phyloP scores from a whole-genome alignment of 2,888 invertebrate species.

The Gastracanthus pulcherrimus region DNA sequence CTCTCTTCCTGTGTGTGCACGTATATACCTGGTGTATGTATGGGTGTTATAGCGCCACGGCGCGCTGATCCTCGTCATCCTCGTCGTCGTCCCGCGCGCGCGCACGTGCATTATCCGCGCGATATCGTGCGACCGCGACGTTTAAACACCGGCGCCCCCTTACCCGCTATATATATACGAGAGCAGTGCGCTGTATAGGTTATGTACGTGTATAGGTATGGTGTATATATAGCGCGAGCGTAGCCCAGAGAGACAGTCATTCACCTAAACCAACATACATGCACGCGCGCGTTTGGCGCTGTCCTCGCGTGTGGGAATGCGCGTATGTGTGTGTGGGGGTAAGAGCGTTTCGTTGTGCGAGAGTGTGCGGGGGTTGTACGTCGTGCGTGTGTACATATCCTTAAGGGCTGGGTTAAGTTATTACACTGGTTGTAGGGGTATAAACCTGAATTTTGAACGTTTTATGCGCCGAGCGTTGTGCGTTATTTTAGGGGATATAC shows the following conservation, averaged over 20 bases:
- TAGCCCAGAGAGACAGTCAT: slow-evolving; percentile 1
- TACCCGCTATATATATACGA: background rate
- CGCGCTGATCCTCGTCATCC: background rate
- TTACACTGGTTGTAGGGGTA: background rate
- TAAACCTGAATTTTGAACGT: slow-evolving; percentile 27
- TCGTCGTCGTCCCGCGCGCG: background rate
- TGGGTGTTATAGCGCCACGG: too few species aligned
- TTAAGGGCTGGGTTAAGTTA: slow-evolving; percentile 21
- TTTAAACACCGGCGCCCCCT: slow-evolving; percentile 43
- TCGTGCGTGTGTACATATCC: background rate
- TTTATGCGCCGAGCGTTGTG: background rate
- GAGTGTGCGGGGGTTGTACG: background rate
- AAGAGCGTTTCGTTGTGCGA: background rate
- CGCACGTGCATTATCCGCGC: slow-evolving; percentile 34
- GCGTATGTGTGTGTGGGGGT: too few species aligned
- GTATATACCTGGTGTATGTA: too few species aligned
- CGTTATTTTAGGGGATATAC: background rate
- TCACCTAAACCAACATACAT: slow-evolving; percentile 33
- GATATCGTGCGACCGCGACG: slow-evolving; percentile 40
- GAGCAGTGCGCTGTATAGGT: too few species aligned
- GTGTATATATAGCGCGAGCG: background rate
- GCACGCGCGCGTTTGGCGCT: background rate
- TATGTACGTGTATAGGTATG: too few species aligned
- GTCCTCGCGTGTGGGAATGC: background rate
- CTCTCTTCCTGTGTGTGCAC: too few species aligned